These are phyloP conservation scores for Bombus picipes DNA, from an alignment of 1,140 invertebrate species.

Conservation along the genomic window DNA sequence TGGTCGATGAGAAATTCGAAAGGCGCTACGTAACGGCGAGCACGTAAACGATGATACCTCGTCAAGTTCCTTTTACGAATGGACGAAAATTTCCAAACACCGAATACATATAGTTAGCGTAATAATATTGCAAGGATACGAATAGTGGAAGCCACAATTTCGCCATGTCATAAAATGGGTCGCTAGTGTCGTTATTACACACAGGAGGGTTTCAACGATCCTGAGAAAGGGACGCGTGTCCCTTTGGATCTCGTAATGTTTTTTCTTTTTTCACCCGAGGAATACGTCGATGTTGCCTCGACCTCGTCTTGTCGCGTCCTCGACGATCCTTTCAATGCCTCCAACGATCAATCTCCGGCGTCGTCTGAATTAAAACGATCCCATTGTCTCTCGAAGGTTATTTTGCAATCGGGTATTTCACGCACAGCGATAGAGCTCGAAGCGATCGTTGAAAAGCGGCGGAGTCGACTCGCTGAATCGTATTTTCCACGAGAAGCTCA, in stretches of 20 bases:
- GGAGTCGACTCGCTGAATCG: neutral
- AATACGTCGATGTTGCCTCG: constrained; percentile 10
- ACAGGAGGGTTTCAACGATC: constrained; percentile 3
- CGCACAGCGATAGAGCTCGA: too few relatives aligned
- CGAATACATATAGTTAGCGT: too few relatives aligned
- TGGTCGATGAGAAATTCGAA: constrained; percentile 17
- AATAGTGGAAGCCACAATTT: neutral
- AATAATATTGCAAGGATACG: too few relatives aligned
- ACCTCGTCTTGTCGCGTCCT: constrained; percentile 9
- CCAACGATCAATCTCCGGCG: constrained; percentile 4
- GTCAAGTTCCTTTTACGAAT: neutral
- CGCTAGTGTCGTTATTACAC: neutral
- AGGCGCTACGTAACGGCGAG: neutral
- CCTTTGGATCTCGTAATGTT: constrained; percentile 11
- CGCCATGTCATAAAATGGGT: constrained; percentile 6
- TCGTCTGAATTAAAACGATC: constrained; percentile 20
- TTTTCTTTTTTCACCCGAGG: constrained; percentile 10
- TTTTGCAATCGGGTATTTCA: neutral
- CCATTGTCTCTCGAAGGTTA: constrained; percentile 18
- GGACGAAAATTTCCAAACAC: neutral
- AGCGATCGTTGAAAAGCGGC: neutral
- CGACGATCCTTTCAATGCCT: neutral
- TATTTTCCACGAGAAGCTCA: neutral
- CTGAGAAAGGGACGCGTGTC: constrained; percentile 38
- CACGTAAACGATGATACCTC: neutral